phyloP scores from a whole-genome alignment of 1,140 invertebrate species.

The Cyrtorhinus lividipennis region DNA sequence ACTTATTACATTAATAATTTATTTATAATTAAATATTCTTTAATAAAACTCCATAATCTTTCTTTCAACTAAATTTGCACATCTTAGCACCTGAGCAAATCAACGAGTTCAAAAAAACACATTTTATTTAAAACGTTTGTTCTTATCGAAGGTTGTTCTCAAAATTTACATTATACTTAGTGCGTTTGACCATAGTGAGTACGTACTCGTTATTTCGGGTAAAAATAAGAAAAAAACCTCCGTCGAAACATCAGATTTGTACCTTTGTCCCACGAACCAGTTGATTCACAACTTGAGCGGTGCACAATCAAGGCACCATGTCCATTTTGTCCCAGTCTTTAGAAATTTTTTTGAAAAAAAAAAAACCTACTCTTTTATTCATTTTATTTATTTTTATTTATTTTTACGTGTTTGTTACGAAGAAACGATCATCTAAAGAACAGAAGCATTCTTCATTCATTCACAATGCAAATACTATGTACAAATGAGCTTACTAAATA shows the following conservation, averaged over 20 bases:
- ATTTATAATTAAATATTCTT: conserved; percentile 3
- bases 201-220: too few relatives aligned
- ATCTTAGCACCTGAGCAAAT: conserved; percentile 20
- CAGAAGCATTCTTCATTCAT: background rate
- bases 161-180: background rate
- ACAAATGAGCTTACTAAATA: background rate
- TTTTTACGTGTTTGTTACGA: too few relatives aligned
- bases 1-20: conserved; percentile 10
- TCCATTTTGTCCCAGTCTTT: conserved; percentile 16
- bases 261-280: background rate
- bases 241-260: background rate
- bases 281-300: conserved; percentile 16
- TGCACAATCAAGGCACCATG: conserved; percentile 17
- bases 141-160: too few relatives aligned
- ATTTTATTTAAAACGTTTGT: conserved; percentile 10
- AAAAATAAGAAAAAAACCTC: too few relatives aligned
- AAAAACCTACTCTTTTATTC: too few relatives aligned
- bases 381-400: background rate
- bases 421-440: too few relatives aligned
- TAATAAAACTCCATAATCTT: background rate
- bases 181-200: too few relatives aligned
- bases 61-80: conserved; percentile 14
- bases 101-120: conserved; percentile 7
- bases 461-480: background rate
- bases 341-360: background rate